phyloP scores from a whole-genome alignment of 2,113 vertebrate species.

The Nettapus auritus region DNA sequence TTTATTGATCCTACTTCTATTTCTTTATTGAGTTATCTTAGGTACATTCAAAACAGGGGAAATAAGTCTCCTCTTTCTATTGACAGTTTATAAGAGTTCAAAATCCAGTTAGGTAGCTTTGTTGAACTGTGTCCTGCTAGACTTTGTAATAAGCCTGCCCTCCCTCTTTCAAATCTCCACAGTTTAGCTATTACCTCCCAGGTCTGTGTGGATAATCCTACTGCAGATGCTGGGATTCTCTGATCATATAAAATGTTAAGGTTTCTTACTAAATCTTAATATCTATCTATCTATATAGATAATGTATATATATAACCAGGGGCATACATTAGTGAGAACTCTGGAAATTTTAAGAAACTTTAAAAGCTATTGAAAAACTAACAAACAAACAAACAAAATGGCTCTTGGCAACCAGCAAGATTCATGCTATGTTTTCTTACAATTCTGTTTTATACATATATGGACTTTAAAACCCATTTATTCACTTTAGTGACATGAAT shows the following conservation, averaged over 20 bases:
- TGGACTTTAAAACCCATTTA: not conserved
- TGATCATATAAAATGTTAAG: not conserved
- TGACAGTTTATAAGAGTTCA: not conserved
- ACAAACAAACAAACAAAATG: not conserved
- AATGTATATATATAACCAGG: not conserved
- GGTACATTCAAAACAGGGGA: constrained; percentile 16
- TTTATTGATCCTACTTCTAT: not conserved
- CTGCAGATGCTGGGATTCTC: not conserved
- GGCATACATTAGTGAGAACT: not conserved
- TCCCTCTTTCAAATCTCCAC: not conserved
- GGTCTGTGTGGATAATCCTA: not conserved
- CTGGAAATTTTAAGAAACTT: not conserved
- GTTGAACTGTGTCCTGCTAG: not conserved
- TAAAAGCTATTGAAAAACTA: not conserved
- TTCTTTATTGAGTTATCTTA: not conserved
- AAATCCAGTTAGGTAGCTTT: not conserved
- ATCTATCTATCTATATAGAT: no score
- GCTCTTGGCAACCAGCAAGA: not conserved
- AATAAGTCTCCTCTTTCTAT: not conserved
- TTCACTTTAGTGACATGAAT: not conserved
- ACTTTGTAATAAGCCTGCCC: not conserved
- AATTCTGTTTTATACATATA: not conserved
- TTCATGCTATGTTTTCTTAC: not conserved
- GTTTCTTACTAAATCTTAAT: not conserved
- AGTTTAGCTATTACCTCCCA: not conserved